phyloP scores from a whole-genome alignment of 2,113 vertebrate species.

The Solenodon paradoxus region DNA sequence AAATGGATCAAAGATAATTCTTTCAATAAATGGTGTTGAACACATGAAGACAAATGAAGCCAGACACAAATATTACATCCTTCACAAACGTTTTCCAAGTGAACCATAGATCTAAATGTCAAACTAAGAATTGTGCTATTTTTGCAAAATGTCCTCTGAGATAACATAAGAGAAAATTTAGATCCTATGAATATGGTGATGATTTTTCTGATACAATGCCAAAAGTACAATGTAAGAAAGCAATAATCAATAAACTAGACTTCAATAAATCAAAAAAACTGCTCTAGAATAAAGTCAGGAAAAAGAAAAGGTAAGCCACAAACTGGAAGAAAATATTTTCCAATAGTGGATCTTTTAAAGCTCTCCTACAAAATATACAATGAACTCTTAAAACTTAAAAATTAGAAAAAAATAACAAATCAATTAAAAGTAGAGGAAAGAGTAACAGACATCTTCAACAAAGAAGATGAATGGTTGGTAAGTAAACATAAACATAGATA shows the following conservation, averaged over 20 bases:
- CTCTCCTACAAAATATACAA: no score
- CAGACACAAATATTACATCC: no score
- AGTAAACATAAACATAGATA: not conserved
- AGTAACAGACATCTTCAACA: not conserved
- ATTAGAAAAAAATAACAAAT: not conserved
- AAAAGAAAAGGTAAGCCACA: no score
- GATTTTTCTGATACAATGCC: not conserved
- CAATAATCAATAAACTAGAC: not conserved
- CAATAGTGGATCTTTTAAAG: not conserved
- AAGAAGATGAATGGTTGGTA: not conserved
- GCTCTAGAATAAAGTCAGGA: not conserved
- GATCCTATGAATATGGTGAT: not conserved
- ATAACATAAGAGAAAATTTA: not conserved
- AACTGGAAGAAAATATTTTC: not conserved
- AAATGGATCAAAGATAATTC: no score
- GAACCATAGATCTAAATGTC: not conserved
- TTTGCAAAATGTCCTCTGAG: no score
- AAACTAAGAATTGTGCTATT: not conserved
- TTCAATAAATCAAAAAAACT: not conserved
- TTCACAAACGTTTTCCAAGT: not conserved
- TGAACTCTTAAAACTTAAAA: not conserved
- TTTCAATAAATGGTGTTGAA: no score
- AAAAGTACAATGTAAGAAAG: not conserved
- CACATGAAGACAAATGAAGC: no score
- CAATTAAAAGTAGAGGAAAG: not conserved